Evolutionary conservation across 2,797 vertebrate species (phyloP), one percentile per base, ranked within the genome.

Genomic region (Coregonus ussuriensis): DNA sequence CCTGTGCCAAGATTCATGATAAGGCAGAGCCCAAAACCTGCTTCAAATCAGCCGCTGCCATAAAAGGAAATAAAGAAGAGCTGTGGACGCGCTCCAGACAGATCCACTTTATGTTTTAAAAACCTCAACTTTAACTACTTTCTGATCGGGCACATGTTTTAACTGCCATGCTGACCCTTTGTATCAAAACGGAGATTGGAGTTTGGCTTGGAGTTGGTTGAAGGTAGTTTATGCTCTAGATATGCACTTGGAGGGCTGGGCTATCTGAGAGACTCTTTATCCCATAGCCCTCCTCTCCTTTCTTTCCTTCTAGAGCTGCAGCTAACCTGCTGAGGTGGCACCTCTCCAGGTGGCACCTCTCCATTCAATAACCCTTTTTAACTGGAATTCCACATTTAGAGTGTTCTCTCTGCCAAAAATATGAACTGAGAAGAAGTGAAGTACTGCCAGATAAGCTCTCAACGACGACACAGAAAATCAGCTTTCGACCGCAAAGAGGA

Each of bases 31-130:
- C 15, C 63, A 33, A 66, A 91, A 88, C 90, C 89, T 92, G 91
- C 85, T 86, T 89, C 83, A 78, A 74, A 92, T 93, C 91, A 92
- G 51, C 69, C 11, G 3, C 74, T 71, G 33, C 33, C 72, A 62
- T 62, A 78, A 88, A 92, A 3, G 16, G 54, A 88, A 65, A 77
- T 73, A 82, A 86, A 84, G 80, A 88, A 88, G 77, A 86, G 71
- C 80, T 71, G 9, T 84, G 81, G 86, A 87, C 72, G 76, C 0
- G 77, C 25, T 74, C 77, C 74, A 80, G 77, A 78, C 81, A 83
- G 77, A 84, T 88, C 83, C 76, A 70, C 13, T 53, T 25, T n/a
- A 83, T 74, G 41, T 31, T 81, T 59, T 13, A 68, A 75, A 73
- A 67, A 77, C 74, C 79, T 76, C 72, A 37, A 13, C 33, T 41